Conservation (phyloP, 2,113 vertebrate genomes). For the Heterocephalus glaber region DNA sequence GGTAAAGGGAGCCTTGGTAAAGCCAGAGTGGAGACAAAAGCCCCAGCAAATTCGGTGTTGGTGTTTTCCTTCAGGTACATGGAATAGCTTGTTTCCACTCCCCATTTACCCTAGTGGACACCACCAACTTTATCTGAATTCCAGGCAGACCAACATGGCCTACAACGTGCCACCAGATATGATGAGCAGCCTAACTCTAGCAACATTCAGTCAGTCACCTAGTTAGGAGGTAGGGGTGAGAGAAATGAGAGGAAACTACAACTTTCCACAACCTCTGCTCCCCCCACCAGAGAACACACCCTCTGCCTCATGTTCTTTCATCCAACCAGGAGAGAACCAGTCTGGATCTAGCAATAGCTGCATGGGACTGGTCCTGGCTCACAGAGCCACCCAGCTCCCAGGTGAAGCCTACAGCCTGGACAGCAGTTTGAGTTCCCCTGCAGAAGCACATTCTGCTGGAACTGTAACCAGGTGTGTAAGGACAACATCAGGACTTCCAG, state of each 20-base stretch:
- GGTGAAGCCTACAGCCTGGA: background rate
- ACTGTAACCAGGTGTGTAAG: slow-evolving; percentile 43
- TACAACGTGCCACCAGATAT: background rate
- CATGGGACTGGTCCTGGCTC: accelerated
- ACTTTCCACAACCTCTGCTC: background rate
- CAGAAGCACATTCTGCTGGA: background rate
- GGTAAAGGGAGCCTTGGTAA: background rate
- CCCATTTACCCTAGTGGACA: too few relatives aligned
- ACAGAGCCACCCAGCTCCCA: background rate
- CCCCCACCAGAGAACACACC: background rate
- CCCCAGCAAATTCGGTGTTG: background rate
- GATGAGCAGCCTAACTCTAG: background rate
- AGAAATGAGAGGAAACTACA: background rate
- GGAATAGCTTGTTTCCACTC: background rate
- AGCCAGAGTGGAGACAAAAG: background rate
- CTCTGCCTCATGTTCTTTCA: background rate
- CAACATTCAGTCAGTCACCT: background rate
- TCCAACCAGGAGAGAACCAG: background rate
- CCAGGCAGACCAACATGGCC: background rate
- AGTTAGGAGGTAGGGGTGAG: background rate
- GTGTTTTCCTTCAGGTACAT: background rate
- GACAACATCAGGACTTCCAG: background rate
- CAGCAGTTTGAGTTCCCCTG: slow-evolving; percentile 1
- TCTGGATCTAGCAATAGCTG: too few relatives aligned
- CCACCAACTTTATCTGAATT: background rate